Evolutionary conservation across 2,797 vertebrate genomes (phyloP).

Genomic region (Smutsia gigantea): DNA sequence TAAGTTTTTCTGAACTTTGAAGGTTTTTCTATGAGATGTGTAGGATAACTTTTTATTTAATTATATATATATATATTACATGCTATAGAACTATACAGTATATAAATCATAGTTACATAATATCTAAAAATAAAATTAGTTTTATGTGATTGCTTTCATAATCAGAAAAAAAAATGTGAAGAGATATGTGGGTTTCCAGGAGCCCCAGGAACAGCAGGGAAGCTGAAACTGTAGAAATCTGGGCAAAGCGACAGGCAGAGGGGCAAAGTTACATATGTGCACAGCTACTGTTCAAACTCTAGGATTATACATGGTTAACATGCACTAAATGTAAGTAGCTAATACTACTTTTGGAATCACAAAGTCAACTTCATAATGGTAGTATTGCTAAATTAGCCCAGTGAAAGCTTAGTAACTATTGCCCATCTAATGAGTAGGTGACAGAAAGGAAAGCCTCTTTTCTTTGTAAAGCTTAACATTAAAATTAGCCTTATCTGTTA

Average conservation of each 20-base stretch:
- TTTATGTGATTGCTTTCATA: not conserved
- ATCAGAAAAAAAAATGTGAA: not conserved
- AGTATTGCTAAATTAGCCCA: conserved; percentile 18
- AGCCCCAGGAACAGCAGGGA: not conserved
- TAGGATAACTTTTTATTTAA: not conserved
- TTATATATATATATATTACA: not conserved
- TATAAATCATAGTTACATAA: not conserved
- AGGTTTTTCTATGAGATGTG: not conserved
- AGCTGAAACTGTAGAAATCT: not conserved
- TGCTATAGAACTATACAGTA: not conserved
- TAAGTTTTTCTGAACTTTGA: not conserved
- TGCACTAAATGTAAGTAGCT: not conserved
- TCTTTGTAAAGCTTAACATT: conserved; percentile 36
- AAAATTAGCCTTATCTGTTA: conserved; percentile 56
- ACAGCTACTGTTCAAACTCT: not conserved
- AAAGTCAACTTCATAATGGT: conserved; percentile 22
- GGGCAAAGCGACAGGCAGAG: accelerated
- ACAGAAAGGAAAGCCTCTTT: not conserved
- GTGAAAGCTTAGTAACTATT: not conserved
- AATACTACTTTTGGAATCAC: conserved; percentile 1
- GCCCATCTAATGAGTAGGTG: not conserved
- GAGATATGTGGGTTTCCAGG: not conserved
- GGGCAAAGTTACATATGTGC: accelerated
- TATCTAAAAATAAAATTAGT: not conserved
- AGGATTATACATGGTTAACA: not conserved